These are phyloP conservation scores for Monochamus alternatus DNA, from an alignment of 2,888 invertebrate genomes.

Conservation along the genomic window DNA sequence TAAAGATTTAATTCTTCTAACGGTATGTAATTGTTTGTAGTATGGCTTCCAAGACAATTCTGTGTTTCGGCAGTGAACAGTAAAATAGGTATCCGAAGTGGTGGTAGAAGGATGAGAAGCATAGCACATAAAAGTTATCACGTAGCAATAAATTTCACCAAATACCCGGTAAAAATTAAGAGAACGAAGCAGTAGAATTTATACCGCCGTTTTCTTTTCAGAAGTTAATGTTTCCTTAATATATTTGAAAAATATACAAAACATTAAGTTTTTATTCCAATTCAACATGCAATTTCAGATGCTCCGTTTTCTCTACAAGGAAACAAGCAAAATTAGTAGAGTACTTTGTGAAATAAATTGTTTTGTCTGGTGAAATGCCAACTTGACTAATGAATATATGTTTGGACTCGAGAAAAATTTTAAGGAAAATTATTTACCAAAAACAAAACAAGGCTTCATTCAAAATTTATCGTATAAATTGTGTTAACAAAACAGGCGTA, in stretches of 20 bases:
- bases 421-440: constrained; percentile 45
- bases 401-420: constrained; percentile 54
- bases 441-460: constrained; percentile 21
- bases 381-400: constrained; percentile 61
- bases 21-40: no score
- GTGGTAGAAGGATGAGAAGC: background rate
- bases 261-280: constrained; percentile 52
- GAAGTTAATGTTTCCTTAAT: constrained; percentile 42
- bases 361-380: constrained; percentile 58
- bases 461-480: constrained; percentile 28
- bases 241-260: constrained; percentile 53
- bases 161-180: constrained; percentile 16
- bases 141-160: constrained; percentile 8
- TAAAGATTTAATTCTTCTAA: no score
- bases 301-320: constrained; percentile 49
- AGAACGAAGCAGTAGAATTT: constrained; percentile 16
- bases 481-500: constrained; percentile 4
- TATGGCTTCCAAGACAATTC: no score
- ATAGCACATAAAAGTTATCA: background rate
- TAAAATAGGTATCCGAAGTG: background rate
- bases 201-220: constrained; percentile 15
- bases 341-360: constrained; percentile 60
- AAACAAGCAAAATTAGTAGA: constrained; percentile 55
- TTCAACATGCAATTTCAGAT: constrained; percentile 54
- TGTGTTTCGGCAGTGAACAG: background rate